Evolutionary conservation across 1,140 invertebrate genomes (phyloP).

Genomic region (Rhagoletis zephyria): DNA sequence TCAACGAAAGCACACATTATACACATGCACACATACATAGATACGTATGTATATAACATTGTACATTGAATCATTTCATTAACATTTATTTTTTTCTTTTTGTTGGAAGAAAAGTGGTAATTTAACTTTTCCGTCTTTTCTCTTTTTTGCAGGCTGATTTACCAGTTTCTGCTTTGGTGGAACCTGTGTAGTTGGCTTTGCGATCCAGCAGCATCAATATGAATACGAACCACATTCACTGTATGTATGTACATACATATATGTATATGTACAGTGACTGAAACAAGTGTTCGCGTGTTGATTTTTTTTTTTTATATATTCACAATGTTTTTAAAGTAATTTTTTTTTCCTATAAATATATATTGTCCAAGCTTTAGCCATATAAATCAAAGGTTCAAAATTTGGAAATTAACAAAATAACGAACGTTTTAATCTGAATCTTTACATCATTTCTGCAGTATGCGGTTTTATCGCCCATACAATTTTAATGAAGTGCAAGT

Average conservation of each 20-base stretch:
- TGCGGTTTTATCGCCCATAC: no score
- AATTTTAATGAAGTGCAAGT: no score
- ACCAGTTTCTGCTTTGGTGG: slow-evolving; percentile 43
- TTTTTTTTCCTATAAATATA: no score
- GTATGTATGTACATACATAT: background rate
- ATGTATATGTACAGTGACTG: no score
- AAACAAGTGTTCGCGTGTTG: no score
- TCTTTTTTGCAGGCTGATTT: slow-evolving; percentile 13
- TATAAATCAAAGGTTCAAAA: no score
- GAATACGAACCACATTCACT: background rate
- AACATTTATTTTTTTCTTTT: slow-evolving; percentile 10
- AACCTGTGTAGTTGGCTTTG: slow-evolving; percentile 4
- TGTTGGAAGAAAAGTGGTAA: slow-evolving; percentile 3
- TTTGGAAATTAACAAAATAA: no score
- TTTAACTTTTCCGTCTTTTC: slow-evolving; percentile 25
- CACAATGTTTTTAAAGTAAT: no score
- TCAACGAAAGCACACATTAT: background rate
- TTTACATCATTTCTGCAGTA: no score
- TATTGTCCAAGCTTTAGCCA: no score
- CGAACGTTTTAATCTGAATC: no score
- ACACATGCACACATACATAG: background rate
- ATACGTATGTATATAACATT: background rate
- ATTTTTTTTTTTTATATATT: no score
- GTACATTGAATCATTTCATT: slow-evolving; percentile 10
- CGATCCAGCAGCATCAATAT: background rate